Percentiles rank a stretch among this genome's conserved stretches.
phyloP scores from a whole-genome alignment of 64 coral and sea anemone genomes.

The Dendronephthya gigantea region DNA sequence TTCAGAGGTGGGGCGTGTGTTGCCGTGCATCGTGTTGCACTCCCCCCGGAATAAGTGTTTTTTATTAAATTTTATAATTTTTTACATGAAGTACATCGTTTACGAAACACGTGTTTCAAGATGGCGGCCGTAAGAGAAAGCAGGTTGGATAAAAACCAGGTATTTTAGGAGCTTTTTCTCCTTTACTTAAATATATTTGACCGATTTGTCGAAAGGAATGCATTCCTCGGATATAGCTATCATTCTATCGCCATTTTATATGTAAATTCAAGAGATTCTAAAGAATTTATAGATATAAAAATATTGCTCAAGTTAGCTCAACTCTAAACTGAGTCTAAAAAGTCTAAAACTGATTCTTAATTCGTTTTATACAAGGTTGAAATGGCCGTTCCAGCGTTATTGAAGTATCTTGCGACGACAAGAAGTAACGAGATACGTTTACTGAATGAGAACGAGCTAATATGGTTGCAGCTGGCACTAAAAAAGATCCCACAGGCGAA shows the following conservation, averaged over 20 bases:
- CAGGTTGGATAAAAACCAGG: conserved; percentile 65
- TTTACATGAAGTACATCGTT: too few relatives aligned
- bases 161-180: background rate
- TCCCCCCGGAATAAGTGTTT: too few relatives aligned
- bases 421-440: conserved; percentile 33
- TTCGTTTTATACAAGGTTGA: conserved; percentile 44
- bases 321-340: too few relatives aligned
- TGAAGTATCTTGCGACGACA: conserved; percentile 50
- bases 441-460: conserved; percentile 50
- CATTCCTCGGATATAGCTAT: background rate
- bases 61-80: too few relatives aligned
- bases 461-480: conserved; percentile 59
- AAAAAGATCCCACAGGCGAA: conserved; percentile 81
- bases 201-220: background rate
- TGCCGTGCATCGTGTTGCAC: too few relatives aligned
- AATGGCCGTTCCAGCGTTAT: conserved; percentile 51
- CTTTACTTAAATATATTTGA: background rate
- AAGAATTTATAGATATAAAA: too few relatives aligned
- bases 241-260: background rate
- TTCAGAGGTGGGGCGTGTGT: too few relatives aligned
- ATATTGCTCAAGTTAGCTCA: too few relatives aligned
- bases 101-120: conserved; percentile 1
- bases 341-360: too few relatives aligned
- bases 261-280: too few relatives aligned
- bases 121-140: conserved; percentile 51